A percentile compares a stretch with the other conserved stretches of the same genome.
Evolutionary conservation across 92 coral and sea anemone species (phyloP).

Genomic region (Siderastrea radians): DNA sequence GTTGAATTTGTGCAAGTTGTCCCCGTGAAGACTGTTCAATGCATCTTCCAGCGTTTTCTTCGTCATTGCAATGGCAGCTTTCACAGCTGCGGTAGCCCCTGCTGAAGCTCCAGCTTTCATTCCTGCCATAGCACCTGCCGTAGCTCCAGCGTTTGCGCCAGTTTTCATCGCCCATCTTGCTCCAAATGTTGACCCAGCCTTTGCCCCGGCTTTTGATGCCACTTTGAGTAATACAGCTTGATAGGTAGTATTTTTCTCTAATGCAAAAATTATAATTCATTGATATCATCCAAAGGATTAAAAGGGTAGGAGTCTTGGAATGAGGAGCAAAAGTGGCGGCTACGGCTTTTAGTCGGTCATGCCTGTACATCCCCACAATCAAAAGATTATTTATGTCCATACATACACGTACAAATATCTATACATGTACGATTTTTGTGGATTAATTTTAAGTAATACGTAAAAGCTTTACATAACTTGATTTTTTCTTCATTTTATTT

Average conservation of each 20-base stretch:
- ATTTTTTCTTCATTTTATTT: too few relatives aligned
- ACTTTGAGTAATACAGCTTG: conserved; percentile 28
- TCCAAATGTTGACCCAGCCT: conserved; percentile 62
- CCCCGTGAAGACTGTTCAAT: conserved; percentile 13
- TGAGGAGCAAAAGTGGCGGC: too few relatives aligned
- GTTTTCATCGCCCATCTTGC: conserved; percentile 1
- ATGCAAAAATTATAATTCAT: too few relatives aligned
- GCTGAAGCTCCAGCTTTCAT: conserved; percentile 55
- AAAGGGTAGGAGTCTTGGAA: neutral
- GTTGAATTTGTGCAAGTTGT: neutral
- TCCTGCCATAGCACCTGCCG: conserved; percentile 73
- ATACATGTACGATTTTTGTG: too few relatives aligned
- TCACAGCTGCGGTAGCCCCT: conserved; percentile 48
- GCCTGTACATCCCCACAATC: too few relatives aligned
- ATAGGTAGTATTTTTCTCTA: conserved; percentile 38
- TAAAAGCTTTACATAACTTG: too few relatives aligned
- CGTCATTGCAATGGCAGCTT: conserved; percentile 38
- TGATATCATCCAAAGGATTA: too few relatives aligned
- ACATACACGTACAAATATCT: too few relatives aligned
- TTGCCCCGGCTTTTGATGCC: conserved; percentile 75
- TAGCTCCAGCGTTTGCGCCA: conserved; percentile 58
- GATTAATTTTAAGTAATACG: too few relatives aligned
- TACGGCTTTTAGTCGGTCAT: too few relatives aligned
- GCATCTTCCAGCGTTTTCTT: conserved; percentile 29
- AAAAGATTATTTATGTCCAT: too few relatives aligned